Base-by-base conservation (phyloP, 2,113 vertebrate species). In the Promerops cafer region DNA sequence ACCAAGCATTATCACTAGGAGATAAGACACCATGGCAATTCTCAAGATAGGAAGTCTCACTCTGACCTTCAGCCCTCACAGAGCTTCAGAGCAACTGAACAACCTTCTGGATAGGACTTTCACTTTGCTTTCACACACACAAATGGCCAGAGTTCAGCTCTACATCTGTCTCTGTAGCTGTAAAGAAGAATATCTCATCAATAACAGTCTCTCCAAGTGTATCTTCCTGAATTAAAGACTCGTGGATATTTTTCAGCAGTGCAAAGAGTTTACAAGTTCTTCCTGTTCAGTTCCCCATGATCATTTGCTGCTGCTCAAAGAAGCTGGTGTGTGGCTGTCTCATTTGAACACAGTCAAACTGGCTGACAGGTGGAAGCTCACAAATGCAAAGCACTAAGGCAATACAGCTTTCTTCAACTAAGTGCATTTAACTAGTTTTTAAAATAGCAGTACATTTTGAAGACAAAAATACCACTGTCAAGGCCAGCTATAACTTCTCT, bases 401-500 rank as follows among this genome's bases (percentile, higher is more conserved):
- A 89, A 70, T 35, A 89, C 80, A 82, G 69, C 87, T 78, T 94
- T 94, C 88, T 89, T 95, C 95, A 97, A 93, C 83, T 78, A 96
- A 96, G 92, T 89, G 79, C 91, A n/a, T 94, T 85, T 89, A 60
- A 66, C 86, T 72, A 77, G 49, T 82, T 94, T 97, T 96, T 88
- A 70, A 95, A 95, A 88, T 16, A 83, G 80, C 70, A 86, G 89
- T 87, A 66, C 74, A 37, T 94, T 94, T 83, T 19, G 5, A 87
- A 89, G 95, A 97, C 87, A 94, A 96, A 91, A 97, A 79, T 84
- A 93, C 69, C 91, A 72, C 89, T 96, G 90, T 93, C 79, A 69
- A 94, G 60, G 83, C 60, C 83, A 75, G 52, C 96, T 93, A 7
- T 83, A 81, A 80, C 60, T 92, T 90, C 64, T 84, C 77, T 52